Evolutionary conservation across 2,797 vertebrate species (phyloP).

Genomic region (Oreochromis grahami): DNA sequence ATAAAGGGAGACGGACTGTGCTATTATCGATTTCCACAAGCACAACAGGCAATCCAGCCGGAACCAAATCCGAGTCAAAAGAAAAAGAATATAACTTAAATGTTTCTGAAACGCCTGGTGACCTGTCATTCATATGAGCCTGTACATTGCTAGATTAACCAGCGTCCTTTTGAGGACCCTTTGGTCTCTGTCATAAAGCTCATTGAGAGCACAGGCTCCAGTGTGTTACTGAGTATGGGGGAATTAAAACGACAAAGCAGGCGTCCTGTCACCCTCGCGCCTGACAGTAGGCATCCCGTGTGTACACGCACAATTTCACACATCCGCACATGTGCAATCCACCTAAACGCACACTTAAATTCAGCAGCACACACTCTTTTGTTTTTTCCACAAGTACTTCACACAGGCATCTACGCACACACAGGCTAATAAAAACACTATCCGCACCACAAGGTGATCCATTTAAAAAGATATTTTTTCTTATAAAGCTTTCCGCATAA

Average conservation of each 20-base stretch:
- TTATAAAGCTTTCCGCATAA: conserved; percentile 85
- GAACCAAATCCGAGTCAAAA: conserved; percentile 39
- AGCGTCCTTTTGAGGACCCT: conserved; percentile 57
- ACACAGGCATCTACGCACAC: conserved; percentile 53
- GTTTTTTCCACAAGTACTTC: conserved; percentile 32
- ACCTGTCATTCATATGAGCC: conserved; percentile 50
- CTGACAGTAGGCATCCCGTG: conserved; percentile 64
- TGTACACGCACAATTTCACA: conserved; percentile 42
- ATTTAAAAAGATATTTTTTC: conserved; percentile 82
- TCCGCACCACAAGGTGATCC: conserved; percentile 73
- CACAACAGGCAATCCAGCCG: conserved; percentile 48
- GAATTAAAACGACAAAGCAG: conserved; percentile 55
- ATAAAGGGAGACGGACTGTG: conserved; percentile 71
- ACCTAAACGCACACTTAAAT: conserved; percentile 13
- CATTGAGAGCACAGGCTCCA: conserved; percentile 49
- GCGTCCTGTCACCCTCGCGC: conserved; percentile 49
- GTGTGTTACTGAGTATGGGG: conserved; percentile 35
- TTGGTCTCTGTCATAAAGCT: conserved; percentile 65
- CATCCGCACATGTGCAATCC: conserved; percentile 10
- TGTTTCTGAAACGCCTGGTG: conserved; percentile 23
- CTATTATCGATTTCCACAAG: conserved; percentile 54
- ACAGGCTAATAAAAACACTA: conserved; percentile 77
- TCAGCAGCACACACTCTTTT: background rate
- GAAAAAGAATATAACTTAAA: conserved; percentile 25
- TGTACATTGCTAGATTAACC: conserved; percentile 49